Percentiles rank a stretch among this genome's conserved stretches.
These are phyloP conservation scores for Cherax quadricarinatus DNA, from an alignment of 1,140 invertebrate species.

Conservation along the genomic window DNA sequence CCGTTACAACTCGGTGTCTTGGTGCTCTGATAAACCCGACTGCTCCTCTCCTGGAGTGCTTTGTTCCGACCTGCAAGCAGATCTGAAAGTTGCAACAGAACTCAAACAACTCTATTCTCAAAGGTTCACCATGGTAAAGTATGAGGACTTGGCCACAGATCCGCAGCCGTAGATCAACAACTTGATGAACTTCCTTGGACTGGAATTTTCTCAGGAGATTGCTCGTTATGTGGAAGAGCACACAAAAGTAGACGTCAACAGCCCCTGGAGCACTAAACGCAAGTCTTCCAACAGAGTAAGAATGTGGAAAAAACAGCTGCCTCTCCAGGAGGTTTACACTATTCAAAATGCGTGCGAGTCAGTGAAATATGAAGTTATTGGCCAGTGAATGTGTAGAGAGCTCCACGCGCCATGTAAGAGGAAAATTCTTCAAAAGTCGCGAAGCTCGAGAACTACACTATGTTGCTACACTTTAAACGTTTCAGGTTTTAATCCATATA, in stretches of 20 bases:
- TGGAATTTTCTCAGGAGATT: slow-evolving; percentile 72
- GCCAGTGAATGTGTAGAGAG: slow-evolving; percentile 27
- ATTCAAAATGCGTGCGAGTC: slow-evolving; percentile 73
- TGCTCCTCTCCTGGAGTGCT: slow-evolving; percentile 74
- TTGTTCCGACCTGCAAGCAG: slow-evolving; percentile 75
- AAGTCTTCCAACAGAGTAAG: slow-evolving; percentile 73
- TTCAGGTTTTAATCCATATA: too few species aligned
- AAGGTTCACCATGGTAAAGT: slow-evolving; percentile 73
- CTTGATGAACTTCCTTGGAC: slow-evolving; percentile 74
- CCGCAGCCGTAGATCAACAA: slow-evolving; percentile 72
- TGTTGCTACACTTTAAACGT: neutral
- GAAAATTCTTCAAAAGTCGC: neutral
- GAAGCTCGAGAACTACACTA: neutral
- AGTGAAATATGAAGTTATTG: slow-evolving; percentile 71
- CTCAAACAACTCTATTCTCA: slow-evolving; percentile 73
- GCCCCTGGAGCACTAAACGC: slow-evolving; percentile 73
- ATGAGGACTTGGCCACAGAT: slow-evolving; percentile 75
- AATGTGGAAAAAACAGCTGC: slow-evolving; percentile 74
- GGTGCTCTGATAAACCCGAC: slow-evolving; percentile 74
- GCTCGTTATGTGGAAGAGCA: slow-evolving; percentile 62
- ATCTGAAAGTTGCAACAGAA: slow-evolving; percentile 72
- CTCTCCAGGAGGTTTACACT: slow-evolving; percentile 66
- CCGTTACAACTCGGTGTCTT: slow-evolving; percentile 74
- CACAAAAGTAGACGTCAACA: slow-evolving; percentile 70
- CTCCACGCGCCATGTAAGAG: neutral